A percentile compares a stretch with the other conserved stretches of the same genome.
Conservation (phyloP, 2,113 vertebrate species). For the Ellobius talpinus region DNA sequence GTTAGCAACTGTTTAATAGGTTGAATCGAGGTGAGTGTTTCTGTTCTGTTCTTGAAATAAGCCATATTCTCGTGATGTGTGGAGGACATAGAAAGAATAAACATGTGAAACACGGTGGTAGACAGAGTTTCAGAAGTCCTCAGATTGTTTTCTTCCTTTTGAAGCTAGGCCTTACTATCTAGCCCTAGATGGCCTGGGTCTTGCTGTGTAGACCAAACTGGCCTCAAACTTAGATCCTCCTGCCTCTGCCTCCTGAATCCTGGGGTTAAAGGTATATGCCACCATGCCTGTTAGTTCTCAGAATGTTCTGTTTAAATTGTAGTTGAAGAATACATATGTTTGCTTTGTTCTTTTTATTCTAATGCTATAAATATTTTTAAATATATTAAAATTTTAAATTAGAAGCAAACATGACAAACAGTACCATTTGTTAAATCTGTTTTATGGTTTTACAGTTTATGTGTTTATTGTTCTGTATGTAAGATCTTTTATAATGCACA, state of each 20-base stretch:
- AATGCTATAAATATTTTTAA: slow-evolving; percentile 32
- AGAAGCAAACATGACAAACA: background rate
- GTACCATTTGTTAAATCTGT: slow-evolving; percentile 51
- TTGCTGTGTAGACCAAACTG: background rate
- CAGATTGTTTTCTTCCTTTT: background rate
- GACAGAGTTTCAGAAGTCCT: background rate
- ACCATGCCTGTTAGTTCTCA: background rate
- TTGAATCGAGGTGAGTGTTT: background rate
- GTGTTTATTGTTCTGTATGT: background rate
- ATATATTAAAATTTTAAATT: slow-evolving; percentile 25
- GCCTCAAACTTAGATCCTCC: background rate
- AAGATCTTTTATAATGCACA: background rate
- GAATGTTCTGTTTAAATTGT: slow-evolving; percentile 50
- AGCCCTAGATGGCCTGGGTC: background rate
- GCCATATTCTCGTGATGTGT: background rate
- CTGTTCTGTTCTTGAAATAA: slow-evolving; percentile 35
- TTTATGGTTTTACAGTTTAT: slow-evolving; percentile 10
- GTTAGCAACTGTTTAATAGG: slow-evolving; percentile 36
- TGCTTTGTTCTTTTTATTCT: background rate
- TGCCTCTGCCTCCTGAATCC: background rate
- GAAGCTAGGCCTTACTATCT: background rate
- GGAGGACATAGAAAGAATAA: background rate
- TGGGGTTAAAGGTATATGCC: background rate
- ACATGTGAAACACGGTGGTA: background rate
- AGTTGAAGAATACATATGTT: background rate